These are phyloP conservation scores for Lasius fuliginosus DNA, from an alignment of 2,888 invertebrate genomes.

Conservation along the genomic window DNA sequence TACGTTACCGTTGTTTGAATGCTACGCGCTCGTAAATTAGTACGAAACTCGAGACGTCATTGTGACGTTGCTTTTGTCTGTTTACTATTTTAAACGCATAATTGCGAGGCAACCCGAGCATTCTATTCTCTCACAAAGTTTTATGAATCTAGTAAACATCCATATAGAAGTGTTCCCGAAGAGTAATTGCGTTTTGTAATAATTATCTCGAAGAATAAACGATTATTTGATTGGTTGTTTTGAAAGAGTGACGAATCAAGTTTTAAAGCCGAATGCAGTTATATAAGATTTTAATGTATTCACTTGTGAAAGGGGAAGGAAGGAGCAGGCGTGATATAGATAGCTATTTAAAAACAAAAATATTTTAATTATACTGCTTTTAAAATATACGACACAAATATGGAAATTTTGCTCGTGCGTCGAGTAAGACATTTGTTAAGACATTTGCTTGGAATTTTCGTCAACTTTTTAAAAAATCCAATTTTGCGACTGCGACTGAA, in stretches of 20 bases:
- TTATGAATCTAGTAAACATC: neutral
- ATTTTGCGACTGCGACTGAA: neutral
- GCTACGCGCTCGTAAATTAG: conserved; percentile 30
- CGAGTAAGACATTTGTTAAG: neutral
- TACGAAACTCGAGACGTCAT: conserved; percentile 8
- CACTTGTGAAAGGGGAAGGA: neutral
- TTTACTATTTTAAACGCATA: conserved; percentile 16
- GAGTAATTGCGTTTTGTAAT: neutral
- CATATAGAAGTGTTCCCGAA: neutral
- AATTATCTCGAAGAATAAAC: conserved; percentile 20
- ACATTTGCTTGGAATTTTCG: neutral
- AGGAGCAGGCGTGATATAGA: neutral
- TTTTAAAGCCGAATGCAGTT: neutral
- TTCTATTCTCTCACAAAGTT: conserved; percentile 13
- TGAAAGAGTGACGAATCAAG: neutral
- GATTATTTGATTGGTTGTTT: conserved; percentile 17
- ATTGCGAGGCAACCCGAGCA: neutral
- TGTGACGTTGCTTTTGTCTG: conserved; percentile 35
- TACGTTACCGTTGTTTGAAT: conserved; percentile 25
- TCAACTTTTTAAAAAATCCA: neutral
- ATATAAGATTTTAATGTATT: neutral
- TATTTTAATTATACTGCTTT: neutral
- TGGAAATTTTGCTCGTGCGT: neutral
- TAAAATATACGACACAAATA: neutral
- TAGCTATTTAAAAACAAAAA: neutral